Conservation (phyloP, 2,888 invertebrate genomes). For the Epinotia brunnichana region DNA sequence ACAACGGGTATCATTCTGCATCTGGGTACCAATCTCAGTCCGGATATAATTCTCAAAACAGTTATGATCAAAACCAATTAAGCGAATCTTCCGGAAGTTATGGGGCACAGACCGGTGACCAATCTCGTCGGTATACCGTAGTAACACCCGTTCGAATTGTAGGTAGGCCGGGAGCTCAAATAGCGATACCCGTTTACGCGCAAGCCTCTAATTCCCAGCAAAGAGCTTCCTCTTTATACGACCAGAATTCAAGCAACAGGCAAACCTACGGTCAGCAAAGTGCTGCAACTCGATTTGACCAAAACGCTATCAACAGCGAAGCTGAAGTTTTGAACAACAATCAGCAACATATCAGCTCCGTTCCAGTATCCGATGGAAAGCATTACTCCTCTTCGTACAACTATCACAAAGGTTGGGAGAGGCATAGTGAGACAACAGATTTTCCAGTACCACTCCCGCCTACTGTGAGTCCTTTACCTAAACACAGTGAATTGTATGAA, state of each 20-base stretch:
- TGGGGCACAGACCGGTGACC: constrained; percentile 47
- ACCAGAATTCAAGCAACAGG: constrained; percentile 61
- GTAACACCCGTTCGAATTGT: constrained; percentile 66
- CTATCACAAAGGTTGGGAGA: constrained; percentile 78
- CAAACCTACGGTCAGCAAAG: constrained; percentile 55
- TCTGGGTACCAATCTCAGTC: constrained; percentile 59
- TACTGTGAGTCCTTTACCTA: constrained; percentile 59
- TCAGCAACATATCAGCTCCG: constrained; percentile 51
- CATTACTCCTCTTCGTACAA: constrained; percentile 75
- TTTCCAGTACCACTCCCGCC: constrained; percentile 53
- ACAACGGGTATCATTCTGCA: constrained; percentile 29
- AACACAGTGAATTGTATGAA: constrained; percentile 68
- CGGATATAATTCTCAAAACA: constrained; percentile 56
- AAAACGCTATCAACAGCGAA: constrained; percentile 62
- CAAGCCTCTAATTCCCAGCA: constrained; percentile 57
- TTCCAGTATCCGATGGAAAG: constrained; percentile 58
- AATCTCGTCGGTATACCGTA: constrained; percentile 52
- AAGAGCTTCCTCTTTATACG: constrained; percentile 51
- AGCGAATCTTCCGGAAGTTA: constrained; percentile 52
- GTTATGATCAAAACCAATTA: constrained; percentile 51
- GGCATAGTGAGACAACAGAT: constrained; percentile 59
- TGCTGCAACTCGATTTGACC: constrained; percentile 54
- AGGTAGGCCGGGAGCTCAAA: constrained; percentile 67
- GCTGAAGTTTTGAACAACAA: constrained; percentile 59
- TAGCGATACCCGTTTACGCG: constrained; percentile 66